phyloP scores from a whole-genome alignment of 1,140 invertebrate genomes.

The Drosophila sp. region DNA sequence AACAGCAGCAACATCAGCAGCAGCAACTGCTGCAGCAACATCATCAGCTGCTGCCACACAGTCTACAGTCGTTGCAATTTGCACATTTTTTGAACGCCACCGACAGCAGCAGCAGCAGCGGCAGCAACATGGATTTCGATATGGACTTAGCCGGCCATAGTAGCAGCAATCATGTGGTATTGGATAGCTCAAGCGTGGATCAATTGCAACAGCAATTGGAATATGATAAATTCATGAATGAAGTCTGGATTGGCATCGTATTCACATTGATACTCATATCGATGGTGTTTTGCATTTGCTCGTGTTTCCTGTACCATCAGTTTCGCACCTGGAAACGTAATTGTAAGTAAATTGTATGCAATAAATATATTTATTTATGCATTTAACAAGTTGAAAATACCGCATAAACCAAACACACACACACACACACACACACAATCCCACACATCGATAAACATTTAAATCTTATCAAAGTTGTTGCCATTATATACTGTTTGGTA shows the following conservation, averaged over 20 bases:
- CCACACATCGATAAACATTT: conserved; percentile 15
- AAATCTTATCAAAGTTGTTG: conserved; percentile 35
- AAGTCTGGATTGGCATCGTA: conserved; percentile 82
- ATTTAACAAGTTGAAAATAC: not conserved
- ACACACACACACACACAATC: too few relatives aligned
- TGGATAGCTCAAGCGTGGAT: conserved; percentile 72
- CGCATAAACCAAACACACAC: not conserved
- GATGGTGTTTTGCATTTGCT: conserved; percentile 82
- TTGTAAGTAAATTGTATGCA: conserved; percentile 64
- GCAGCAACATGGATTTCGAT: conserved; percentile 67
- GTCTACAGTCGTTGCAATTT: not conserved
- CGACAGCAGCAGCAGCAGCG: conserved; percentile 45
- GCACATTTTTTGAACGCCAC: conserved; percentile 37
- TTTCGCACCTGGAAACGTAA: conserved; percentile 81
- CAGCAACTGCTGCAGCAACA: conserved; percentile 6
- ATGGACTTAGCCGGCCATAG: conserved; percentile 49
- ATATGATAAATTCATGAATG: conserved; percentile 82
- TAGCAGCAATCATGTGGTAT: conserved; percentile 55
- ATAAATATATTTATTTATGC: not conserved
- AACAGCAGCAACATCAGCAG: not conserved
- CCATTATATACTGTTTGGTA: not conserved
- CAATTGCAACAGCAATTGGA: conserved; percentile 78
- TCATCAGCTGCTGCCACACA: conserved; percentile 4
- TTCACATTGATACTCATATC: conserved; percentile 79
- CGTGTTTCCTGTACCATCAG: conserved; percentile 82